These are phyloP conservation scores for Cheilosia vulpina DNA, from an alignment of 2,888 invertebrate species.

Conservation along the genomic window DNA sequence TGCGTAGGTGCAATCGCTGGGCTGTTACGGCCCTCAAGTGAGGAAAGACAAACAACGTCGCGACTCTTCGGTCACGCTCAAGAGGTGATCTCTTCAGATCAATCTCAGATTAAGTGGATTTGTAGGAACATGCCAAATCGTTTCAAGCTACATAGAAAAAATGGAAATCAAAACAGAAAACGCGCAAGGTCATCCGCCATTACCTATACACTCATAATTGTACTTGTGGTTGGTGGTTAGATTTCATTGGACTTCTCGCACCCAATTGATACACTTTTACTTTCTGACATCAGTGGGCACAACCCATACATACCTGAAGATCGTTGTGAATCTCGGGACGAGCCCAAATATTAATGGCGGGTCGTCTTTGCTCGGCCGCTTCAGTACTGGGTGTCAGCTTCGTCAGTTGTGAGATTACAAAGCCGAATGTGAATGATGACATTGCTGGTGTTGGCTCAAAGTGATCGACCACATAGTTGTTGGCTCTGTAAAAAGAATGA, in stretches of 20 bases:
- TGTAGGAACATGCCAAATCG: no score
- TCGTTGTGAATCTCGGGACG: conserved; percentile 84
- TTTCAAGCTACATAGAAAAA: no score
- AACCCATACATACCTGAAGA: conserved; percentile 73
- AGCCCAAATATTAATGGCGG: conserved; percentile 84
- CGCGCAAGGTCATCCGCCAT: background rate
- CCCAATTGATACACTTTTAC: background rate
- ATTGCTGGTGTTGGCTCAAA: conserved; percentile 90
- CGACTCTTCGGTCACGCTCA: conserved; percentile 23
- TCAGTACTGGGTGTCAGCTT: conserved; percentile 75
- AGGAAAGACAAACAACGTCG: conserved; percentile 43
- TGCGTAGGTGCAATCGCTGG: background rate
- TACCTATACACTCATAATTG: no score
- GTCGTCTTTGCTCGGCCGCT: conserved; percentile 76
- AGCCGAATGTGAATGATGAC: conserved; percentile 90
- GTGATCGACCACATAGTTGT: conserved; percentile 87
- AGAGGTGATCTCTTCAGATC: conserved; percentile 51
- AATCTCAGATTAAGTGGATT: conserved; percentile 4
- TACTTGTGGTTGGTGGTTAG: background rate
- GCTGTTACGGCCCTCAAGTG: conserved; percentile 36
- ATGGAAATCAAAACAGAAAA: no score
- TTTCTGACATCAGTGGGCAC: conserved; percentile 3
- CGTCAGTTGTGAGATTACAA: conserved; percentile 88
- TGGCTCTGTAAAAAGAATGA: conserved; percentile 77
- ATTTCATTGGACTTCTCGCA: background rate